Evolutionary conservation across 1,140 invertebrate species (phyloP).

Genomic region (Drosophila oshimai): DNA sequence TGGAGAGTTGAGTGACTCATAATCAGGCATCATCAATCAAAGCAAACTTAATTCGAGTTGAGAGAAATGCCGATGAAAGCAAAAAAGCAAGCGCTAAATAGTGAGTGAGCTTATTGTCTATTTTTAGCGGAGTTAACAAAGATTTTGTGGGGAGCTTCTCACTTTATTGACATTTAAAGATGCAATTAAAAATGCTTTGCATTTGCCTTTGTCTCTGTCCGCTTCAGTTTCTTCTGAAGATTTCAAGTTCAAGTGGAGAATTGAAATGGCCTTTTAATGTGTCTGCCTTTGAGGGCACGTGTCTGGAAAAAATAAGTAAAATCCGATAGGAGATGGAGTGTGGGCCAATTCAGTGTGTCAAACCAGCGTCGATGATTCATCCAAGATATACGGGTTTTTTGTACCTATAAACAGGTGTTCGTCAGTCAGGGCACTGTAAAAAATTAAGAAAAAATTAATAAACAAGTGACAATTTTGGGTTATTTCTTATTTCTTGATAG

Average conservation of each 20-base stretch:
- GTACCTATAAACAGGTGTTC: slow-evolving; percentile 15
- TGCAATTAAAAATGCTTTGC: slow-evolving; percentile 64
- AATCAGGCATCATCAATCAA: slow-evolving; percentile 68
- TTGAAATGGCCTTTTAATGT: slow-evolving; percentile 38
- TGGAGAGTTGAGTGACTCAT: slow-evolving; percentile 57
- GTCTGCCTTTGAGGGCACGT: slow-evolving; percentile 21
- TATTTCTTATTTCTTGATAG: neutral
- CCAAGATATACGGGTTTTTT: slow-evolving; percentile 14
- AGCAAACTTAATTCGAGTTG: slow-evolving; percentile 34
- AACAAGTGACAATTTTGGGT: neutral
- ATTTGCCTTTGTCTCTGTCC: slow-evolving; percentile 19
- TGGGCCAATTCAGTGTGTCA: slow-evolving; percentile 62
- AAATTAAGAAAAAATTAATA: neutral
- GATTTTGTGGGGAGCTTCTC: slow-evolving; percentile 2
- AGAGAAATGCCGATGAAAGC: slow-evolving; percentile 8
- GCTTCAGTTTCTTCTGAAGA: slow-evolving; percentile 8
- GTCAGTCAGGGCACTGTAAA: neutral
- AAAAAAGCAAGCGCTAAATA: slow-evolving; percentile 1
- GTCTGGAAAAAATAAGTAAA: neutral
- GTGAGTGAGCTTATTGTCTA: slow-evolving; percentile 19
- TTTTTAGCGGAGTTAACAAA: slow-evolving; percentile 42
- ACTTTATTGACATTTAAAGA: slow-evolving; percentile 61
- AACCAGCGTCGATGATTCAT: slow-evolving; percentile 54
- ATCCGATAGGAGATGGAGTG: neutral
- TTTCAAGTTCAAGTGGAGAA: slow-evolving; percentile 72